Percentiles rank a stretch among this genome's conserved stretches.
phyloP scores from a whole-genome alignment of 2,113 vertebrate genomes.

The Bettongia penicillata region DNA sequence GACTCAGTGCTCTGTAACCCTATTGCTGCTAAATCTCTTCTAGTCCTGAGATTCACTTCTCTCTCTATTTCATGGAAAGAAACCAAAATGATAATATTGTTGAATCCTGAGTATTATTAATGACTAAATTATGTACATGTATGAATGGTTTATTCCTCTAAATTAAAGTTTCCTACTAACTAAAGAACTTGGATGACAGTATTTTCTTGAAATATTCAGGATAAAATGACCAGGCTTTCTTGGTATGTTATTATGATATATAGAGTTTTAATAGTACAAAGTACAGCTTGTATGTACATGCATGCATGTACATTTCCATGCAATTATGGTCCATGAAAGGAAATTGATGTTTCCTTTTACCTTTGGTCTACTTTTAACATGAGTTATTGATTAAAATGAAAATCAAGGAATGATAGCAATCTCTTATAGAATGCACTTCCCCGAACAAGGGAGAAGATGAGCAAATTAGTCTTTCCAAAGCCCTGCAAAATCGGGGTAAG shows the following conservation, averaged over 20 bases:
- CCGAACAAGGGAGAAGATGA: conserved; percentile 57
- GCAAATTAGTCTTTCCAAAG: conserved; percentile 62
- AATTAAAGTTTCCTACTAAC: not conserved
- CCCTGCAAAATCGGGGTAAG: conserved; percentile 60
- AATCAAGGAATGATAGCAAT: conserved; percentile 63
- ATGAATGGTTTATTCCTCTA: not conserved
- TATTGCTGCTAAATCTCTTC: not conserved
- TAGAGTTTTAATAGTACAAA: not conserved
- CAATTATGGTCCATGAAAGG: not conserved
- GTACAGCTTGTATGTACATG: no score
- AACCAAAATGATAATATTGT: not conserved
- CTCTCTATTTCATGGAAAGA: conserved; percentile 4
- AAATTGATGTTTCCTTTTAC: conserved; percentile 39
- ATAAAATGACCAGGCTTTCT: not conserved
- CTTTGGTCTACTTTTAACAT: conserved; percentile 18
- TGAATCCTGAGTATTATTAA: not conserved
- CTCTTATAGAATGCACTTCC: conserved; percentile 40
- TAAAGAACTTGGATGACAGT: not conserved
- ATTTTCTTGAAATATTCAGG: conserved; percentile 11
- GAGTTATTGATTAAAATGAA: conserved; percentile 66
- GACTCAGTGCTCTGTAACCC: not conserved
- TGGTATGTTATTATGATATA: not conserved
- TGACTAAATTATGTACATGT: not conserved
- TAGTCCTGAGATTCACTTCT: not conserved
- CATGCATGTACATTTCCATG: not conserved